Base-by-base conservation (phyloP, 1,140 invertebrate species). In the Heliconius himera region DNA sequence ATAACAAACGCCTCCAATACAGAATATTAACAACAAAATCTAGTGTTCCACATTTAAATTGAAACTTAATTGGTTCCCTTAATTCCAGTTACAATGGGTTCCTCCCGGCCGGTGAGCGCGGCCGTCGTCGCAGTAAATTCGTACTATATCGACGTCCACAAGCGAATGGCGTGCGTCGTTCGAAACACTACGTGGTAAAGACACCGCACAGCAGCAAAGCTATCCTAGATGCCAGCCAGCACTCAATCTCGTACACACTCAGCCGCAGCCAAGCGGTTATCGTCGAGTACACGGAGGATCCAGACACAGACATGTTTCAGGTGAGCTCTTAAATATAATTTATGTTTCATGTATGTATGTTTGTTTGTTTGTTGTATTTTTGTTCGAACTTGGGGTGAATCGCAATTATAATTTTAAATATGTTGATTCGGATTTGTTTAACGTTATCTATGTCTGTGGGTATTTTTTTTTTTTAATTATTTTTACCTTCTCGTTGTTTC, bases 221-320 rank as follows among this genome's bases (percentile, higher is more conserved):
- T 74, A 98, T 99, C 84, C 96, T 98, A 88, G 98, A 99, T 94
- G 96, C 96, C 80, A 97, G 95, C 90, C 97, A 98, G 93, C 99
- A 99, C 95, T 99, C 98, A 60, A 99, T 99, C 90, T 99, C 99
- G 2, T 99, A 99, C 94, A 99, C 99, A 73, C 96, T 99, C 84
- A 99, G 98, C 76, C 96, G 99, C 94, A 99, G 98, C 90, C 98
- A 99, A 95, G 98, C 99, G 75, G 98, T 99, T 84, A 99, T 99
- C 88, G 99, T 99, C 22, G 99, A 99, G 95, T 99, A 99, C 94
- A 98, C 97, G 82, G 97, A 97, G 88, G 99, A 99, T 94, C 96
- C 98, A 77, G 97, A 98, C 89, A 99, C 98, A 51, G 99, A 99
- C 93, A 99, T 99, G 99, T 99, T 99, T 95, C 99, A 99, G 96